Conservation (phyloP, 23 tunicate species). For the Ciona savignyi region DNA sequence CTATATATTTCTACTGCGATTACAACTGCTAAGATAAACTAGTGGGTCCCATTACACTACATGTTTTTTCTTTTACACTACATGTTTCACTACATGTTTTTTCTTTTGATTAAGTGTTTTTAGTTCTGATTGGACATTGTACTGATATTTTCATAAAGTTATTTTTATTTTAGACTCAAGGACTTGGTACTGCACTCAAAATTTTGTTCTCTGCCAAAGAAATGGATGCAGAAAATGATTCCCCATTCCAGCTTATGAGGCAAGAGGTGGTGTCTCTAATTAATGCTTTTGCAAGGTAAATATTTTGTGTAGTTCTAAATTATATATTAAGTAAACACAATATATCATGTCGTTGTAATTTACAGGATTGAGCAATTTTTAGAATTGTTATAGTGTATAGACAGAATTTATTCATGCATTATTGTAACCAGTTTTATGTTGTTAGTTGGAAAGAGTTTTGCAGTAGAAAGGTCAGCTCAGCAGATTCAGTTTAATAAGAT, state of each 20-base stretch:
- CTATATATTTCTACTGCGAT: not conserved
- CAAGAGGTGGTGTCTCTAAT: constrained; percentile 82
- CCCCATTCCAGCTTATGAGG: constrained; percentile 30
- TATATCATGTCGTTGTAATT: no score
- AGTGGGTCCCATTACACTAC: not conserved
- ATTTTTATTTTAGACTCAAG: constrained; percentile 62
- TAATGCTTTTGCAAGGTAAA: constrained; percentile 82
- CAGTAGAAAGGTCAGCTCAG: not conserved
- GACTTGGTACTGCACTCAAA: constrained; percentile 92
- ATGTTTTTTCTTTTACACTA: not conserved
- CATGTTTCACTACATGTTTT: not conserved
- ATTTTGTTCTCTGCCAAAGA: constrained; percentile 59
- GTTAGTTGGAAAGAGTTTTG: not conserved
- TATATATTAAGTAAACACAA: no score
- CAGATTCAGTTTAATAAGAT: not conserved
- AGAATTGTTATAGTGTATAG: no score
- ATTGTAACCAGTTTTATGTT: no score
- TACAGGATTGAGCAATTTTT: no score
- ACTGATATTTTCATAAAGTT: not conserved
- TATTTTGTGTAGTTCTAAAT: not conserved
- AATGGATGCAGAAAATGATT: constrained; percentile 11
- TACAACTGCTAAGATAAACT: not conserved
- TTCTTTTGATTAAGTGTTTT: not conserved
- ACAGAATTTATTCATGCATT: not conserved
- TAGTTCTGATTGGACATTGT: not conserved